phyloP scores from a whole-genome alignment of 2,888 invertebrate genomes.

The Sabellastarte sp. region DNA sequence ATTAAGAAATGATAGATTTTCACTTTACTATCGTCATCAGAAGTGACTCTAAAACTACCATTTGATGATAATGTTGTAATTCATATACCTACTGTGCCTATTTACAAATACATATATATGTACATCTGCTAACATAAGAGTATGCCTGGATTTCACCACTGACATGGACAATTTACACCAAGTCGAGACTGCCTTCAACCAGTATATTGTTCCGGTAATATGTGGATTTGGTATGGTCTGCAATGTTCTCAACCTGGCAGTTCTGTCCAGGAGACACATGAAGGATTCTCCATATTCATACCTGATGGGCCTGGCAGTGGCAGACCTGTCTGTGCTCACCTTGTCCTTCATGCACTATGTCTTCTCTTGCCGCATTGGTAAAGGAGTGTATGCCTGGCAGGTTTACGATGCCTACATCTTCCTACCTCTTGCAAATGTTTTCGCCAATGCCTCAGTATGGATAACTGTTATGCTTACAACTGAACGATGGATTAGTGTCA shows the following conservation, averaged over 20 bases:
- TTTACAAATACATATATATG: too few species aligned
- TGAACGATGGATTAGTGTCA: slow-evolving; percentile 47
- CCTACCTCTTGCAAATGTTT: slow-evolving; percentile 45
- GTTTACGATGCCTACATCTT: slow-evolving; percentile 43
- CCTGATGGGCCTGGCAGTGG: slow-evolving; percentile 46
- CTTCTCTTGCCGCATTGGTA: slow-evolving; percentile 15
- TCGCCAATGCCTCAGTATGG: slow-evolving; percentile 46
- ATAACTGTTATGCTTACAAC: slow-evolving; percentile 48
- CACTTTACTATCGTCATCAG: too few species aligned
- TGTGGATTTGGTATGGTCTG: slow-evolving; percentile 50
- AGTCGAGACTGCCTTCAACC: slow-evolving; percentile 8
- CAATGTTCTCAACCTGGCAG: slow-evolving; percentile 48
- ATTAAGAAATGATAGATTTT: too few species aligned
- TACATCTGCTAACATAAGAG: too few species aligned
- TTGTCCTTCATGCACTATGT: slow-evolving; percentile 37
- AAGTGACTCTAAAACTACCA: too few species aligned
- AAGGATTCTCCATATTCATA: slow-evolving; percentile 54
- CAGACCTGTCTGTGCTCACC: slow-evolving; percentile 43
- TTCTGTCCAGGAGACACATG: slow-evolving; percentile 44
- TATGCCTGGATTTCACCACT: too few species aligned
- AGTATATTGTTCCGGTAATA: slow-evolving; percentile 41
- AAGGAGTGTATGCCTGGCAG: slow-evolving; percentile 35
- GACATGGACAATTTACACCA: too few species aligned
- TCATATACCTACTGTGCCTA: too few species aligned
- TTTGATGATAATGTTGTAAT: too few species aligned